These are phyloP conservation scores for Centropus unirufus DNA, from an alignment of 2,113 vertebrate species.

Conservation along the genomic window DNA sequence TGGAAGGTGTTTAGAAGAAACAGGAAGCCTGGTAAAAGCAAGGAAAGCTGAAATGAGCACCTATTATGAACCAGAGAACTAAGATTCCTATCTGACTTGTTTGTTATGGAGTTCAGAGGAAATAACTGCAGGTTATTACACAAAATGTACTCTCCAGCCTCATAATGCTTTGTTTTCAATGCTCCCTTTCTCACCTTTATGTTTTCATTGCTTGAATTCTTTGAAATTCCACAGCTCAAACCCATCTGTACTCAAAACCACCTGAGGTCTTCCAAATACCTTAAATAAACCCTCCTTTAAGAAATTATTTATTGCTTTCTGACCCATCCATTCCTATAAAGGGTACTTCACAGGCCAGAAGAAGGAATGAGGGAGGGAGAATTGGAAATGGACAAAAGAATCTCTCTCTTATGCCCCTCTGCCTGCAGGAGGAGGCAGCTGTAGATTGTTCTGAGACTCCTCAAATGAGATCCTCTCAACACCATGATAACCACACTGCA, in stretches of 20 bases:
- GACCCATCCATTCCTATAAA: neutral
- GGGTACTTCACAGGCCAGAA: neutral
- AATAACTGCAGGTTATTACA: neutral
- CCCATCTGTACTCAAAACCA: neutral
- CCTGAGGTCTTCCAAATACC: neutral
- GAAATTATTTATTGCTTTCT: neutral
- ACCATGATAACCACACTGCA: neutral
- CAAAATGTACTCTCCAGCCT: neutral
- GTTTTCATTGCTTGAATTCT: neutral
- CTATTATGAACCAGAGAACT: constrained; percentile 37
- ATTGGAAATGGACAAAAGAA: neutral
- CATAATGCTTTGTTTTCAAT: neutral
- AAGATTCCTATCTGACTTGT: constrained; percentile 43
- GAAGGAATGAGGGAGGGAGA: neutral
- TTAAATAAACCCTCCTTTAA: neutral
- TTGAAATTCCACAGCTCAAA: neutral
- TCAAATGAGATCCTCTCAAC: neutral
- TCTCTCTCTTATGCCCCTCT: too few relatives aligned
- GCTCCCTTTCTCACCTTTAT: neutral
- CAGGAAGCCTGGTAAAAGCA: constrained; percentile 49
- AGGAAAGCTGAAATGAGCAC: constrained; percentile 8
- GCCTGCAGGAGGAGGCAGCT: neutral
- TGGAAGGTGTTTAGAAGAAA: constrained; percentile 32
- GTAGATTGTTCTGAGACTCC: neutral
- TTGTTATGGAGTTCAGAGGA: constrained; percentile 34